phyloP scores from a whole-genome alignment of 2,888 invertebrate species.

The Diploptera punctata region DNA sequence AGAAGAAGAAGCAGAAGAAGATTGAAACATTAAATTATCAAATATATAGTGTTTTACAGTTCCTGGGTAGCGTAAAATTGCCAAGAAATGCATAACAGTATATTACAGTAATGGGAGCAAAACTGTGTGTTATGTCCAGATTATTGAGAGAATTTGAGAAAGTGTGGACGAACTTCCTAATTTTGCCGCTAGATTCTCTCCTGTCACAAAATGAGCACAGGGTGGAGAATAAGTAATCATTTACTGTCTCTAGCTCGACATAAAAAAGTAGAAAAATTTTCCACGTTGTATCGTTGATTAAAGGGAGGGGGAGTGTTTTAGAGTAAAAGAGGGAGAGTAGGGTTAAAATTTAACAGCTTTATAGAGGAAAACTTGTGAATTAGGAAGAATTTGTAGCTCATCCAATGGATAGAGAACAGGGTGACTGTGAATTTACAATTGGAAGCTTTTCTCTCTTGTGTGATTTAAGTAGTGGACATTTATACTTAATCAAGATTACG shows the following conservation, averaged over 20 bases:
- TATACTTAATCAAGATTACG: not conserved
- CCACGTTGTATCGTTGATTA: not conserved
- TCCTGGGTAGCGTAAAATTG: too few species aligned
- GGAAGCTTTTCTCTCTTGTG: not conserved
- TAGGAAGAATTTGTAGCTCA: not conserved
- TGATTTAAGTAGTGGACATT: not conserved
- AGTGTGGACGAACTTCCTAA: too few species aligned
- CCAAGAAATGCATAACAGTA: too few species aligned
- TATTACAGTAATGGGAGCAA: too few species aligned
- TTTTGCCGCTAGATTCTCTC: not conserved
- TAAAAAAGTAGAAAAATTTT: not conserved
- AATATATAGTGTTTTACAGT: too few species aligned
- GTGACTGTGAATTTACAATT: not conserved
- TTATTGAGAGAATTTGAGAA: too few species aligned
- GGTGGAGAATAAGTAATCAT: not conserved
- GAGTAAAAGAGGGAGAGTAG: not conserved
- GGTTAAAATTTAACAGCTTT: slow-evolving; percentile 3
- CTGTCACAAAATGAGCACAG: not conserved
- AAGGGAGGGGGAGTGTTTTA: slow-evolving; percentile 10
- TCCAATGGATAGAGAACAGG: not conserved
- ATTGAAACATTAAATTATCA: too few species aligned
- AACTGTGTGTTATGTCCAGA: too few species aligned
- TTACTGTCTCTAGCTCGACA: not conserved
- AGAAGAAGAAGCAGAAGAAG: too few species aligned
- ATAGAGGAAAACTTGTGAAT: not conserved